These are phyloP conservation scores for Poliocrania exsul DNA, from an alignment of 2,797 vertebrate genomes.

Conservation along the genomic window DNA sequence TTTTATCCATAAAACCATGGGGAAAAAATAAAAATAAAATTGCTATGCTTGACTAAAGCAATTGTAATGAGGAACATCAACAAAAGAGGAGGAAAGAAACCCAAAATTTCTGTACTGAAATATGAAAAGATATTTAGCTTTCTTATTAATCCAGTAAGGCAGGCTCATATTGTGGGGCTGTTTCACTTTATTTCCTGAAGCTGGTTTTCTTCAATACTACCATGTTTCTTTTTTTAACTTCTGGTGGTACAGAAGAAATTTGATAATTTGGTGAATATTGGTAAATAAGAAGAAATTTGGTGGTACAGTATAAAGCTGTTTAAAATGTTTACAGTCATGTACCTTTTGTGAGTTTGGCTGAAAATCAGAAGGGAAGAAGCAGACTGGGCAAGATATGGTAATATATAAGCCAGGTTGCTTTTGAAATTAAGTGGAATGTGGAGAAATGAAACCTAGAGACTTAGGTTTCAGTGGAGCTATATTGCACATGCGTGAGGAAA, in stretches of 20 bases:
- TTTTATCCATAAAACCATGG: neutral
- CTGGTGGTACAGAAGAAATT: neutral
- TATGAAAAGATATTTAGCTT: neutral
- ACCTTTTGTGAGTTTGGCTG: neutral
- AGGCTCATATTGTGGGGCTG: neutral
- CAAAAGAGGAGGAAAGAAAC: neutral
- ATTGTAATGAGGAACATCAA: neutral
- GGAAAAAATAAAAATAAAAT: neutral
- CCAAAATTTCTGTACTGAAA: neutral
- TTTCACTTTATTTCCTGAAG: neutral
- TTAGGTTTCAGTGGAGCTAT: neutral
- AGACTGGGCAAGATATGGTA: neutral
- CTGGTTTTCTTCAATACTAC: neutral
- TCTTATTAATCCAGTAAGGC: neutral
- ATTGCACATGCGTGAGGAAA: neutral
- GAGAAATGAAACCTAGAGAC: neutral
- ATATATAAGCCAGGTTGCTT: neutral
- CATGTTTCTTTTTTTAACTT: neutral
- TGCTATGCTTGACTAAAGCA: neutral
- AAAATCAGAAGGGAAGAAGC: neutral
- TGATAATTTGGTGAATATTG: neutral
- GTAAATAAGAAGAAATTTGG: neutral
- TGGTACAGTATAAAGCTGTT: slow-evolving; percentile 9
- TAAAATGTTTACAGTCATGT: slow-evolving; percentile 16
- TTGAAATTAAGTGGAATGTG: neutral